A percentile compares a stretch with the other conserved stretches of the same genome.
phyloP scores from a whole-genome alignment of 1,140 invertebrate species.

The Popillia japonica region DNA sequence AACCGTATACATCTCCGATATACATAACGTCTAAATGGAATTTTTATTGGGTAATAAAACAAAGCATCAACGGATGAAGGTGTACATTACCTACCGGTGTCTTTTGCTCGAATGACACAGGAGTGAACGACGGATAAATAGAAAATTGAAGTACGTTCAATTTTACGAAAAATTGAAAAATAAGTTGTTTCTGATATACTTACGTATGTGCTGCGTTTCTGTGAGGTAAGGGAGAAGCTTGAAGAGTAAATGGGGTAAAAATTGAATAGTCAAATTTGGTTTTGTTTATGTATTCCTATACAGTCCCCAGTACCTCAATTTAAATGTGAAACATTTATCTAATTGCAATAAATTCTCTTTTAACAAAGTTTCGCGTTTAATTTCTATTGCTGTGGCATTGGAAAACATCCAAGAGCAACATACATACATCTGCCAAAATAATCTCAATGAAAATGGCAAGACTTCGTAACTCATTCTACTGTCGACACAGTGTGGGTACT shows the following conservation, averaged over 20 bases:
- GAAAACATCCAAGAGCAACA: too few relatives aligned
- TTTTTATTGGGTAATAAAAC: slow-evolving; percentile 41
- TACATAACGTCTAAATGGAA: slow-evolving; percentile 43
- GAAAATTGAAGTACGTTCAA: slow-evolving; percentile 21
- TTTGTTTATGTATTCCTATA: too few relatives aligned
- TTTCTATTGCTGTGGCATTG: too few relatives aligned
- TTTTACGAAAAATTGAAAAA: background rate
- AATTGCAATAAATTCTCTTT: too few relatives aligned
- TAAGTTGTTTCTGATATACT: background rate
- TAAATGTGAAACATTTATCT: too few relatives aligned
- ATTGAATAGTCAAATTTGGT: too few relatives aligned
- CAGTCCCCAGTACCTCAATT: too few relatives aligned
- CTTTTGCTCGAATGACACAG: background rate
- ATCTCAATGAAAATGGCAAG: too few relatives aligned
- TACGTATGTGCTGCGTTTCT: background rate
- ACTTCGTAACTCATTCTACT: too few relatives aligned
- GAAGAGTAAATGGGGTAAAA: background rate
- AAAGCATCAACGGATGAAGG: slow-evolving; percentile 37
- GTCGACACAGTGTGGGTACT: too few relatives aligned
- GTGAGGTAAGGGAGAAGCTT: background rate
- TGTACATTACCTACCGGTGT: slow-evolving; percentile 14
- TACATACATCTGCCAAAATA: too few relatives aligned
- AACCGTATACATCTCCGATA: slow-evolving; percentile 44
- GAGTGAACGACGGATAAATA: background rate
- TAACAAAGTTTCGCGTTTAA: too few relatives aligned